Evolutionary conservation across 92 coral and sea anemone genomes (phyloP), one percentile per base, ranked within the genome.

Genomic region (Epizoanthus ramosus): DNA sequence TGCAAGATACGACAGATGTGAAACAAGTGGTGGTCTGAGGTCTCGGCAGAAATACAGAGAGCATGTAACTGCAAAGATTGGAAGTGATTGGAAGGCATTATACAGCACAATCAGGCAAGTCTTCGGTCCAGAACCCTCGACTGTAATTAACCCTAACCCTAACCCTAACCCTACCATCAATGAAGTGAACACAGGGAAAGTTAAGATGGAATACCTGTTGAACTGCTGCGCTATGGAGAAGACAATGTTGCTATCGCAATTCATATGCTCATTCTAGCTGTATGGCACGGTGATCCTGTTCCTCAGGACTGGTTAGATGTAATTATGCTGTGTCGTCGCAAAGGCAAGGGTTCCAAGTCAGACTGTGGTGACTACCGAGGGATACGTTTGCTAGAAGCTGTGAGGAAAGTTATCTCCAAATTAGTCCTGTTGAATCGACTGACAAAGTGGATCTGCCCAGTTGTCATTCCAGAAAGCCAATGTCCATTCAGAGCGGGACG

Each of bases 281-380:
- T 21, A n/a, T 84, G 66, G 81, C 23, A 41, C 6, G 73, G 71
- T 8, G 22, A 61, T 23, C 35, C 58, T 1, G 60, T 73, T 14
- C 87, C 75, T 24, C 60, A 84, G 43, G 73, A 74, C 15, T 58
- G 68, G 39, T 71, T 60, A 12, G 81, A 84, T 23, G 81, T 65
- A 37, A 68, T 68, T 39, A 21, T 68, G 24, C 54, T 81, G 50
- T n/a, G 68, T 60, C 50, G 68, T 12, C 60, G 14, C 53, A 73
- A 84, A 41, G 60, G 58, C 45, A 73, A 73, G 56, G 75, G 87
- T 5, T 63, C 54, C 59, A 72, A 52, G 23, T 21, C 45, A 0
- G 33, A 60, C 37, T 84, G 87, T 47, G 75, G 61, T 1, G 41
- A 73, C 81, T 47, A 84, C 63, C 74, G 81, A 17, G 87, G 87